phyloP scores from a whole-genome alignment of 2,113 vertebrate species.

The Amazona vittata region DNA sequence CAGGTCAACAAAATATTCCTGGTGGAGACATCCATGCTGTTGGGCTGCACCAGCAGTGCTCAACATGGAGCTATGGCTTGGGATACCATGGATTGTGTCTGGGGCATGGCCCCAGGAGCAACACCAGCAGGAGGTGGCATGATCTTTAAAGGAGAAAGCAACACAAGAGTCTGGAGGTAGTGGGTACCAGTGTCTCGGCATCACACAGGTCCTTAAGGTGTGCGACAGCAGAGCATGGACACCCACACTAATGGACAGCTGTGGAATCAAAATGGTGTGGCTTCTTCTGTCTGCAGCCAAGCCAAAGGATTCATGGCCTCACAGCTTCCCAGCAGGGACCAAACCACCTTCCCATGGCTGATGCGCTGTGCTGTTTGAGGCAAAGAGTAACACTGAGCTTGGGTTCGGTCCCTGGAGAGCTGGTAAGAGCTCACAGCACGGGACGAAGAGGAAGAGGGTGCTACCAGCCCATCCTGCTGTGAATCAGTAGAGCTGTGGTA shows the following conservation, averaged over 20 bases:
- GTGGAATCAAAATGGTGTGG: not conserved
- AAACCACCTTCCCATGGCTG: not conserved
- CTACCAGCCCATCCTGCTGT: not conserved
- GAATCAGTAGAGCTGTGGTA: not conserved
- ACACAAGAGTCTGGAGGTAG: not conserved
- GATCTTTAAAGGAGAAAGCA: not conserved
- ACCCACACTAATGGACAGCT: not conserved
- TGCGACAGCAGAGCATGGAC: rapidly evolving
- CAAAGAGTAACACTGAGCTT: not conserved
- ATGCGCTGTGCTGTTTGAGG: not conserved
- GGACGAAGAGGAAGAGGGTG: not conserved
- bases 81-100: not conserved
- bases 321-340: not conserved
- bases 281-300: not conserved
- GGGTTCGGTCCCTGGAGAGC: not conserved
- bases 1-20: not conserved
- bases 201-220: not conserved
- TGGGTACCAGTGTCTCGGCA: not conserved
- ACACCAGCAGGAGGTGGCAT: not conserved
- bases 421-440: not conserved
- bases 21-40: not conserved
- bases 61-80: rapidly evolving
- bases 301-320: not conserved
- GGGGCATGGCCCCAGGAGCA: not conserved
- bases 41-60: not conserved